These are phyloP conservation scores for Drosophila funebris DNA, from an alignment of 1,140 invertebrate species.

Conservation along the genomic window DNA sequence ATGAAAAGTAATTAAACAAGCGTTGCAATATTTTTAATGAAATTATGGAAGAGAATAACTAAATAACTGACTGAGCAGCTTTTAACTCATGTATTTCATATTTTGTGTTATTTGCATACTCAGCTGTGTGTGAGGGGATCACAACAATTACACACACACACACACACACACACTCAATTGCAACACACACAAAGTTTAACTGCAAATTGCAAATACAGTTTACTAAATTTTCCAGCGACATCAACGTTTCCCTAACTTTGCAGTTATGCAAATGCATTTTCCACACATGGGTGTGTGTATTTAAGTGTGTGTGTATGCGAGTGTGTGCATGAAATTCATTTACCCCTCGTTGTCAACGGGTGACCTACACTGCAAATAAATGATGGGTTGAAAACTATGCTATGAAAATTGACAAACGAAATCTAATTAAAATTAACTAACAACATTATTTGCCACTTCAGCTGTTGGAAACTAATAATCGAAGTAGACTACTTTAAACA, in stretches of 20 bases:
- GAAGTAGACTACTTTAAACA: background rate
- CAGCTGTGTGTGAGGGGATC: background rate
- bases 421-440: slow-evolving; percentile 1
- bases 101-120: slow-evolving; percentile 6
- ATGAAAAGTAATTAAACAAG: slow-evolving; percentile 19
- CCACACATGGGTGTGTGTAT: slow-evolving; percentile 11
- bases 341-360: background rate
- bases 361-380: slow-evolving; percentile 3
- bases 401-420: background rate
- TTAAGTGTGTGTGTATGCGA: slow-evolving; percentile 5
- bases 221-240: slow-evolving; percentile 38
- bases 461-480: background rate
- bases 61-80: slow-evolving; percentile 13
- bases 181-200: slow-evolving; percentile 23
- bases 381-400: background rate
- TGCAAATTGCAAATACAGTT: slow-evolving; percentile 53
- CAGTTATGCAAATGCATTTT: slow-evolving; percentile 53
- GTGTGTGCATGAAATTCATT: slow-evolving; percentile 22
- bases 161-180: slow-evolving; percentile 4
- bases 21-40: slow-evolving; percentile 6
- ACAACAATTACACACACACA: slow-evolving; percentile 7
- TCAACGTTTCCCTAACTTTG: slow-evolving; percentile 41
- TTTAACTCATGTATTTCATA: background rate
- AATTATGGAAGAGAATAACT: slow-evolving; percentile 6
- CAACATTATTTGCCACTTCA: slow-evolving; percentile 7